Base-by-base conservation (phyloP, 2,113 vertebrate genomes). In the Podiceps cristatus region DNA sequence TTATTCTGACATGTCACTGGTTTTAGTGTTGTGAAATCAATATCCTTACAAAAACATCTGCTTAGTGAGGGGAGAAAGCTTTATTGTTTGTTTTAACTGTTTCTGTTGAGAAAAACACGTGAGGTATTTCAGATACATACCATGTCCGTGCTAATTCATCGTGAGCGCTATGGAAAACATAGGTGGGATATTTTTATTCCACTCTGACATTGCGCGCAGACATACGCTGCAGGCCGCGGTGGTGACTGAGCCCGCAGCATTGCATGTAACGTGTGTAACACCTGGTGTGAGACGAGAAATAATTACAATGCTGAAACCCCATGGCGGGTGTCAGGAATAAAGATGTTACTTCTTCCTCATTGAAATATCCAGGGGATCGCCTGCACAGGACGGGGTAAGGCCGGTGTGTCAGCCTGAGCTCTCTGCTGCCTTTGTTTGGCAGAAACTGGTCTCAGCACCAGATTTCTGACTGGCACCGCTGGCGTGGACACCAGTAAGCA, bases 381-480 rank as follows among this genome's bases (percentile, higher is more conserved):
- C 9, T 69, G 64, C 73, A 7, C 0, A 3, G 47, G 25, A 16
- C 86, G 60, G 59, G 2, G 55, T 6, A 4, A 60, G 77, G 20
- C 15, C 66, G 42, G 47, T 5, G 7, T 19, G 40, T n/a, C 64
- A 47, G 33, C 67, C 56, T 25, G 49, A 52, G 17, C 55, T 20
- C 82, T 29, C 52, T 28, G 3, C 4, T 7, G 72, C 35, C 52
- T 67, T 72, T 4, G 1, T 3, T 13, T 27, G 35, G 25, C 55
- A 44, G 55, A 13, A 12, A 37, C 19, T 13, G 18, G 37, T 4
- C 69, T 88, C n/a, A 37, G 76, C 23, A 19, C 18, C n/a, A 7
- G 35, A 12, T 13, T 31, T 29, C 24, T 71, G 63, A 1, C 35
- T 5, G 18, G 18, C 0, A 0, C 50, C 8, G 60, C 73, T 15